These are phyloP conservation scores for Pseudanteris insignis DNA, from an alignment of 2,888 invertebrate genomes.

Conservation along the genomic window DNA sequence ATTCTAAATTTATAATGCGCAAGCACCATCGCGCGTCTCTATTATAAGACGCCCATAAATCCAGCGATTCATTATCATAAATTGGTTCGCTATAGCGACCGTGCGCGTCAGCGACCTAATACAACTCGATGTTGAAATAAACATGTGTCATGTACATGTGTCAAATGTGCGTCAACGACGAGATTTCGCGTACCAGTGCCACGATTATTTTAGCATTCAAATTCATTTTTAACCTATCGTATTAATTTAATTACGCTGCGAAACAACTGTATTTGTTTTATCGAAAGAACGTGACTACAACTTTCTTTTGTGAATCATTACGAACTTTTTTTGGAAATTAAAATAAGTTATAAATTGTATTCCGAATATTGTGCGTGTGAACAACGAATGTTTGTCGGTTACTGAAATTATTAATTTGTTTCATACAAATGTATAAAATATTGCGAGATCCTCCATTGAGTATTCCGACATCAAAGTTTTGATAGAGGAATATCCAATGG, in stretches of 20 bases:
- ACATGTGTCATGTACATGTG: slow-evolving; percentile 15
- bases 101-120: slow-evolving; percentile 50
- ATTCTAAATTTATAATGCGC: slow-evolving; percentile 55
- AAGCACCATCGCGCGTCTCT: slow-evolving; percentile 53
- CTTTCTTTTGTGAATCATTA: too few relatives aligned
- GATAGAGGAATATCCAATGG: slow-evolving; percentile 51
- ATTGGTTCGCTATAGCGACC: slow-evolving; percentile 55
- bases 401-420: background rate
- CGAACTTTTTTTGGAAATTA: too few relatives aligned
- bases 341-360: slow-evolving; percentile 39
- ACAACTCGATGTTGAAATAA: slow-evolving; percentile 40
- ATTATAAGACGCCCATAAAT: slow-evolving; percentile 58
- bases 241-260: too few relatives aligned
- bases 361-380: slow-evolving; percentile 28
- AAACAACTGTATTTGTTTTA: too few relatives aligned
- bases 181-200: too few relatives aligned
- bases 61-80: slow-evolving; percentile 60
- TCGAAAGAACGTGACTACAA: too few relatives aligned
- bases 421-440: slow-evolving; percentile 22
- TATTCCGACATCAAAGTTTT: slow-evolving; percentile 53
- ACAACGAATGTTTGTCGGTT: slow-evolving; percentile 17
- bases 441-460: slow-evolving; percentile 6
- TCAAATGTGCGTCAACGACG: slow-evolving; percentile 22
- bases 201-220: too few relatives aligned
- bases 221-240: too few relatives aligned